Evolutionary conservation across 1,140 invertebrate genomes (phyloP), one percentile per base, ranked within the genome.

Genomic region (Mercenaria mercenaria): DNA sequence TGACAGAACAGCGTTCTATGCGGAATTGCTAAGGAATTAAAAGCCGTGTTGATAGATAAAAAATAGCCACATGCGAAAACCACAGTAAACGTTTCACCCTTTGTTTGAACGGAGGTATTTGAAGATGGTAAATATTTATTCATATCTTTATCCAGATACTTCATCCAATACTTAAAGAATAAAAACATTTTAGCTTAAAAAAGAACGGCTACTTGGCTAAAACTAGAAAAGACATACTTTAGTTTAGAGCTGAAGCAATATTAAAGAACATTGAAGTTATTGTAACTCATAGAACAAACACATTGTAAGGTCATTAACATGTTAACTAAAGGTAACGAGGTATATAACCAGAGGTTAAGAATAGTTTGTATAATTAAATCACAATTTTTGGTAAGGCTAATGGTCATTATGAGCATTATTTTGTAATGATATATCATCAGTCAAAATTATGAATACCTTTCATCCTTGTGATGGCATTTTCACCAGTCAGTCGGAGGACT

Each of bases 71-170:
- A 34, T 56, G 47, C 29, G 56, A 41, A 56, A 56, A 37, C 50
- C 29, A 15, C 26, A 13, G 26, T 43, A 39, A 74, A 6, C 37
- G n/a, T 29, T 29, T 37, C 76, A 56, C 10, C 50, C 32, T 52
- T 52, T 52, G 76, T 79, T 59, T 56, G 50, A 79, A 56, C 47
- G 23, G 32, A 52, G 23, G 32, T 13, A 52, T 79, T 52, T 52
- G 47, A 79, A 79, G 1, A 56, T 18, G 20, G 47, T 79, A 79
- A 79, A 79, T 79, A 79, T 79, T 79, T 79, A 79, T 37, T 34
- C 29, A n/a, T 43, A 76, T 50, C 23, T 64, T 10, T 64, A 64
- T 29, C 59, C 26, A 39, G 37, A 20, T 34, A 37, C 67, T 50
- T 37, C 26, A 37, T 37, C 4, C 23, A 3, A 6, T n/a, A 79